Base-by-base conservation (phyloP, 1,140 invertebrate species). In the Drosophila murphyi region DNA sequence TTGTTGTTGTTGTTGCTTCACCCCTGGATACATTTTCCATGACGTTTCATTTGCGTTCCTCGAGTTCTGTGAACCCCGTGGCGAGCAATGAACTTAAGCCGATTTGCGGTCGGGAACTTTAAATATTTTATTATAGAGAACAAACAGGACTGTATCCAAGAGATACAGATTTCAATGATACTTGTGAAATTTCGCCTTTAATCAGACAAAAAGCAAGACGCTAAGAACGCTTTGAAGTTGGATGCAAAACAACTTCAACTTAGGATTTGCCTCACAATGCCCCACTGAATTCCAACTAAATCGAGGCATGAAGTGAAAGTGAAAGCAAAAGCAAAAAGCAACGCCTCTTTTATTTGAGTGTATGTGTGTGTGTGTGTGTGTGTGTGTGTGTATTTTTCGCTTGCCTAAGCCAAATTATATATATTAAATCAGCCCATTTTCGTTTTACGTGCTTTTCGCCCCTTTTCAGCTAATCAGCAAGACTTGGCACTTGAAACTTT, bases 401-500 rank as follows among this genome's bases (percentile, higher is more conserved):
- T 20, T 39, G 29, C 37, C 64, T 64, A 45, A 47, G 41, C 10
- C 4, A 65, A 59, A 81, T 82, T 76, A 62, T 68, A 68, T 56
- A 73, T 61, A 20, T 20, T 20, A 31, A 50, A 57, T 48, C 56
- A 28, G 7, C 45, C 54, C 31, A 32, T 51, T 55, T 50, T 63
- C 10, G 3, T 31, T 51, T 48, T 10, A 5, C 34, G 7, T 7
- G 10, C 7, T 32, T 28, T 32, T 29, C 6, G 10, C 43, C 45
- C n/a, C 45, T 47, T 76, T 51, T 34, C 37, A 41, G 50, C 41
- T 74, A 82, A 81, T 82, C 79, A 80, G 64, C 63, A 64, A 31
- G 41, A 61, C 56, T 73, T 48, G 7, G 35, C 56, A 76, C 59
- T 67, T 55, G 73, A 72, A 70, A 69, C 73, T 73, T 70, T 65